Conservation (phyloP, 2,113 vertebrate genomes). For the Cynoglossus semilaevis region DNA sequence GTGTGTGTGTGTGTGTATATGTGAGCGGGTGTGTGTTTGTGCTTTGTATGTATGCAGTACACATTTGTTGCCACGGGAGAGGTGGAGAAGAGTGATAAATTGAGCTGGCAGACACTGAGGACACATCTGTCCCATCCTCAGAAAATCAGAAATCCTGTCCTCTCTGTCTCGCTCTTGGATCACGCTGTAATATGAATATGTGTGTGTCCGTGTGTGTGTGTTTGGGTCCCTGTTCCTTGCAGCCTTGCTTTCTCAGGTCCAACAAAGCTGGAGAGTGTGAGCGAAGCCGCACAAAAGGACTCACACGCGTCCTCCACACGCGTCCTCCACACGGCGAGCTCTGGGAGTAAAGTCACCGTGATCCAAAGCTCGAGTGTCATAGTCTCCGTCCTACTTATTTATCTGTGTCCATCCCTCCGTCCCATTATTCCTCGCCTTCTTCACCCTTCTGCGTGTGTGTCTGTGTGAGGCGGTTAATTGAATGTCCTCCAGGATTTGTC, state of each 20-base stretch:
- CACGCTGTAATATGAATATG: not conserved
- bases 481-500: constrained; percentile 30
- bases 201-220: constrained; percentile 12
- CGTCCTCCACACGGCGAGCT: constrained; percentile 20
- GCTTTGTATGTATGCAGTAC: constrained; percentile 28
- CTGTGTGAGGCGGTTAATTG: constrained; percentile 8
- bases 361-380: not conserved
- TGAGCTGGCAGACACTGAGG: constrained; percentile 40
- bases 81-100: constrained; percentile 39
- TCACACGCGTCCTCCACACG: constrained; percentile 1
- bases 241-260: constrained; percentile 46
- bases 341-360: not conserved
- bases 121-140: constrained; percentile 38
- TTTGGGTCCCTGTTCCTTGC: constrained; percentile 25
- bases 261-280: constrained; percentile 36
- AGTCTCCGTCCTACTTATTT: constrained; percentile 10
- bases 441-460: not conserved
- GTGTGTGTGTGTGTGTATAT: constrained; percentile 27
- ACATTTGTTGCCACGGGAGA: constrained; percentile 36
- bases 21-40: constrained; percentile 17
- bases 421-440: not conserved
- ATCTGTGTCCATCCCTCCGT: not conserved
- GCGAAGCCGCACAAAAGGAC: constrained; percentile 24
- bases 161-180: constrained; percentile 11
- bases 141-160: not conserved